Conservation (phyloP, 2,888 invertebrate species). For the Rhorus exstirpatorius region DNA sequence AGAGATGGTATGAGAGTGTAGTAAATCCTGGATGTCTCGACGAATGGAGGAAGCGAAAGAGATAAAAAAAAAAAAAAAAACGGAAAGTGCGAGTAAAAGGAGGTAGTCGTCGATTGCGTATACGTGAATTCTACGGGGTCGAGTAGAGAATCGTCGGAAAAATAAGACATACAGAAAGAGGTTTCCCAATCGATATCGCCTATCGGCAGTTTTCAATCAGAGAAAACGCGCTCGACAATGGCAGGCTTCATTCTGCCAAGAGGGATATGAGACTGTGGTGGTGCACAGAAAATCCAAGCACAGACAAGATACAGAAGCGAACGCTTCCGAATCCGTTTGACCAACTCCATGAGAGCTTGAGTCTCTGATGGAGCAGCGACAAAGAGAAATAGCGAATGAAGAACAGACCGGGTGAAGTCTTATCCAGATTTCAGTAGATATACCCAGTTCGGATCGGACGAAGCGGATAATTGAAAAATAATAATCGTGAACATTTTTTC, state of each 20-base stretch:
- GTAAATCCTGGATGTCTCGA: slow-evolving; percentile 49
- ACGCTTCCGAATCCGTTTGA: slow-evolving; percentile 45
- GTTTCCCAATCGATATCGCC: slow-evolving; percentile 59
- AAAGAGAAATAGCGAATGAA: slow-evolving; percentile 21
- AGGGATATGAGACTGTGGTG: slow-evolving; percentile 8
- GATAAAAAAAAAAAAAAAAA: slow-evolving; percentile 39
- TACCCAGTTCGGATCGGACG: slow-evolving; percentile 23
- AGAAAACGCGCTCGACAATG: slow-evolving; percentile 59
- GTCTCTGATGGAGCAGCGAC: slow-evolving; percentile 5
- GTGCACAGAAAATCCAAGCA: slow-evolving; percentile 45
- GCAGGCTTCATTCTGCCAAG: slow-evolving; percentile 42
- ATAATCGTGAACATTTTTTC: slow-evolving; percentile 20
- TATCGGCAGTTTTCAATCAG: slow-evolving; percentile 67
- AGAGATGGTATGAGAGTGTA: slow-evolving; percentile 30
- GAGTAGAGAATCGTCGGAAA: slow-evolving; percentile 26
- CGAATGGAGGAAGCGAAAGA: slow-evolving; percentile 26
- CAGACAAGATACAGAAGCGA: not conserved
- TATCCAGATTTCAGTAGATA: slow-evolving; percentile 22
- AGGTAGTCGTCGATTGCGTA: slow-evolving; percentile 51
- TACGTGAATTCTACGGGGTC: slow-evolving; percentile 43
- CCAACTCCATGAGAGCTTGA: slow-evolving; percentile 41
- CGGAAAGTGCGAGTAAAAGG: slow-evolving; percentile 45
- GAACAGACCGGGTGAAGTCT: slow-evolving; percentile 9
- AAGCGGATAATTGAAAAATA: slow-evolving; percentile 30
- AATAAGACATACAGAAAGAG: slow-evolving; percentile 49